These are phyloP conservation scores for Hystrix cristata DNA, from an alignment of 2,113 vertebrate genomes.

Conservation along the genomic window DNA sequence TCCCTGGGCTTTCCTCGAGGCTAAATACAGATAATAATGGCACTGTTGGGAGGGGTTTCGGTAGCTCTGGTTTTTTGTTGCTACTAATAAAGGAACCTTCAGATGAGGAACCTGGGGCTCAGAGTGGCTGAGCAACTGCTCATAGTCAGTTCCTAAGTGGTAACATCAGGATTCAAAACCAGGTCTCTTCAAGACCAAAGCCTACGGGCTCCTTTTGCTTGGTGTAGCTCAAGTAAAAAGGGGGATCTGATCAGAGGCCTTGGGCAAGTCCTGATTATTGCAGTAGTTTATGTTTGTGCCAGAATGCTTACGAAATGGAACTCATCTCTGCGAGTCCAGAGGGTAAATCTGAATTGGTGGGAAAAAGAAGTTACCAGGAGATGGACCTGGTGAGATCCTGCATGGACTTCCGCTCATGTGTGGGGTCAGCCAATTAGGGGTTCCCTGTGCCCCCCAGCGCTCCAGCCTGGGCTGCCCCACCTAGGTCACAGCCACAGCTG, in stretches of 20 bases:
- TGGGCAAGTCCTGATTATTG: not conserved
- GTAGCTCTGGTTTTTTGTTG: not conserved
- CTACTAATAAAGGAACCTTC: not conserved
- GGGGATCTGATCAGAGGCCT: not conserved
- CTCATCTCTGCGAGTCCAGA: not conserved
- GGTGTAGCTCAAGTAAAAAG: not conserved
- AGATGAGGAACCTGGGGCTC: not conserved
- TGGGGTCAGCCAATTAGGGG: accelerated
- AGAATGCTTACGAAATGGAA: not conserved
- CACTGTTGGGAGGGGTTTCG: no score
- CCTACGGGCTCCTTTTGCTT: not conserved
- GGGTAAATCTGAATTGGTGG: not conserved
- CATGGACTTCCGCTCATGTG: not conserved
- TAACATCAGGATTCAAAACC: not conserved
- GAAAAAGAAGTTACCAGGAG: not conserved
- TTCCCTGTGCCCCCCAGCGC: not conserved
- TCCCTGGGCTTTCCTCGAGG: not conserved
- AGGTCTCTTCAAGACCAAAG: not conserved
- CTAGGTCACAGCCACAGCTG: not conserved
- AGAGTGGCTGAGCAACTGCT: not conserved
- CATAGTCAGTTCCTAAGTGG: no score
- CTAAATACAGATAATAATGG: not conserved
- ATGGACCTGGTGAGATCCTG: no score
- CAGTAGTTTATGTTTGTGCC: not conserved
- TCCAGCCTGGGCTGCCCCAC: not conserved